These are phyloP conservation scores for Ophonus ardosiacus DNA, from an alignment of 2,888 invertebrate genomes.

Conservation along the genomic window DNA sequence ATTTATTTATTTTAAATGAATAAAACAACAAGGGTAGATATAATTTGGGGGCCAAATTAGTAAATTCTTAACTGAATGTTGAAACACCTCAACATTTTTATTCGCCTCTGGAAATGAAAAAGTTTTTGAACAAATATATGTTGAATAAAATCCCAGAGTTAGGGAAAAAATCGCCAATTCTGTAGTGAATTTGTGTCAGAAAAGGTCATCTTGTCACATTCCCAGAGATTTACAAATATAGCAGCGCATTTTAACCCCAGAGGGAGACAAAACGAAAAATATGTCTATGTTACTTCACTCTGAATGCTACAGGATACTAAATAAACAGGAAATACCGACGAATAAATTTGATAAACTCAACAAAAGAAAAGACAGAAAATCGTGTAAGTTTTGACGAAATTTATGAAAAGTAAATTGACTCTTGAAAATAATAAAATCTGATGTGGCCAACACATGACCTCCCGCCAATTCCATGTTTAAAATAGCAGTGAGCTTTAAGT, in stretches of 20 bases:
- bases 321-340: conserved; percentile 28
- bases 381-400: too few relatives aligned
- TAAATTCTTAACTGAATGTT: too few relatives aligned
- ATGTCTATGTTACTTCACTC: not conserved
- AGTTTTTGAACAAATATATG: conserved; percentile 43
- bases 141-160: conserved; percentile 42
- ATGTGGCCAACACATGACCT: too few relatives aligned
- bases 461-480: too few relatives aligned
- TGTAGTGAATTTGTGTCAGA: conserved; percentile 55
- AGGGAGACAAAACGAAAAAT: conserved; percentile 41
- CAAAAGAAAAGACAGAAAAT: too few relatives aligned
- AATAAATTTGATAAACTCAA: conserved; percentile 30
- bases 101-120: conserved; percentile 6
- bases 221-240: conserved; percentile 61
- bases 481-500: too few relatives aligned
- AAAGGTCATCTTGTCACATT: conserved; percentile 62
- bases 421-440: too few relatives aligned
- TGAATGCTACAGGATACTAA: not conserved
- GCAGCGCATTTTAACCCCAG: conserved; percentile 12
- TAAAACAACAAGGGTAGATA: too few relatives aligned
- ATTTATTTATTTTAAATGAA: not conserved
- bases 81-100: not conserved
- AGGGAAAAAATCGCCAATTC: conserved; percentile 55
- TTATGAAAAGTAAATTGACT: too few relatives aligned
- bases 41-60: too few relatives aligned